Conservation (phyloP, 2,113 vertebrate species). For the Mola mola region DNA sequence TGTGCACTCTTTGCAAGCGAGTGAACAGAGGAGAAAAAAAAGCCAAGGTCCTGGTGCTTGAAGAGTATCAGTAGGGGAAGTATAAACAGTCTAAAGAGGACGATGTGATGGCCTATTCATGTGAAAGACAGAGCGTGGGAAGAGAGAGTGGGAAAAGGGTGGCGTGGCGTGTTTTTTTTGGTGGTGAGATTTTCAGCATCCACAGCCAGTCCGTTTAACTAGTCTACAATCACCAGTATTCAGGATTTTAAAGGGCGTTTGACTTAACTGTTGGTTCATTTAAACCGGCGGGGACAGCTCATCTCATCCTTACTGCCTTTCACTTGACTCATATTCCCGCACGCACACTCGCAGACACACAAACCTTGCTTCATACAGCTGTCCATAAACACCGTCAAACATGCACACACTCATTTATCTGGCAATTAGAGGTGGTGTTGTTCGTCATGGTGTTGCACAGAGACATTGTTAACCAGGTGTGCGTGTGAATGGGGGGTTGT, state of each 20-base stretch:
- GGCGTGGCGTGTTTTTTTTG: slow-evolving; percentile 15
- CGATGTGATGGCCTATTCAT: too few relatives aligned
- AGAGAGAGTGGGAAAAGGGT: slow-evolving; percentile 7
- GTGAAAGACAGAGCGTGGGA: too few relatives aligned
- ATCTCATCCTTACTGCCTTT: slow-evolving; percentile 56
- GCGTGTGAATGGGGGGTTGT: slow-evolving; percentile 1
- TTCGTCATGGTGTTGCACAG: slow-evolving; percentile 39
- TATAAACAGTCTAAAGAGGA: too few relatives aligned
- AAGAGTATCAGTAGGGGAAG: too few relatives aligned
- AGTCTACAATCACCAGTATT: slow-evolving; percentile 40
- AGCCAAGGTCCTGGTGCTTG: too few relatives aligned
- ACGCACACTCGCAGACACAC: background rate
- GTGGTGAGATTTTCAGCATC: slow-evolving; percentile 18
- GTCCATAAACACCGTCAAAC: background rate
- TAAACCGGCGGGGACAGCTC: slow-evolving; percentile 26
- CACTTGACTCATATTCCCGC: slow-evolving; percentile 42
- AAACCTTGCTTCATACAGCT: slow-evolving; percentile 9
- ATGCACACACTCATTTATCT: slow-evolving; percentile 31
- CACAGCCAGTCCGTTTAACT: slow-evolving; percentile 19
- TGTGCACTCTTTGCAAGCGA: too few relatives aligned
- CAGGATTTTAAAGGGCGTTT: slow-evolving; percentile 49
- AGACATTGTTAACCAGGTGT: slow-evolving; percentile 14
- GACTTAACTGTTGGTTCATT: slow-evolving; percentile 47
- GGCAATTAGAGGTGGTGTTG: slow-evolving; percentile 47
- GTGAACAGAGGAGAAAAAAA: too few relatives aligned